A percentile compares a stretch with the other conserved stretches of the same genome.
phyloP scores from a whole-genome alignment of 2,113 vertebrate species.

The Elephas maximus region DNA sequence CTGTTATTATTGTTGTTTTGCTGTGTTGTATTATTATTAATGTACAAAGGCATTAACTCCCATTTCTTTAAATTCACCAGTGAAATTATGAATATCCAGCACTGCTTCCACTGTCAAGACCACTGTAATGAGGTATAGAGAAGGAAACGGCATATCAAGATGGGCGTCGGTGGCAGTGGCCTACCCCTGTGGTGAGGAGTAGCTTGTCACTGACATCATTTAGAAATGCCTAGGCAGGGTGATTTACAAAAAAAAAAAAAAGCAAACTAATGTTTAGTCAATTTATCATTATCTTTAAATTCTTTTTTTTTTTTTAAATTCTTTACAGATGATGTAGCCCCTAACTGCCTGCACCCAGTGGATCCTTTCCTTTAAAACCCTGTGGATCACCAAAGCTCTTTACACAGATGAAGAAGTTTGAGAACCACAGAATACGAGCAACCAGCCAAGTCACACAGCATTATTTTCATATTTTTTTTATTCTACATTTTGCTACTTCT shows the following conservation, averaged over 20 bases:
- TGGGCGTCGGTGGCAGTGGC: background rate
- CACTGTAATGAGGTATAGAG: background rate
- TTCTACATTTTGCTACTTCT: background rate
- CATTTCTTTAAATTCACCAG: conserved; percentile 22
- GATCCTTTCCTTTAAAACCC: background rate
- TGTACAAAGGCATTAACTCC: background rate
- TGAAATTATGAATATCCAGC: background rate
- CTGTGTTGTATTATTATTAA: background rate
- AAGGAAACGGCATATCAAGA: background rate
- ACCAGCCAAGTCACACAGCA: background rate
- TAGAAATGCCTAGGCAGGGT: background rate
- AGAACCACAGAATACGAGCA: background rate
- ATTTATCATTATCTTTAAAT: background rate
- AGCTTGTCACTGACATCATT: background rate
- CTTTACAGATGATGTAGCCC: background rate
- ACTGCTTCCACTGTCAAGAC: background rate
- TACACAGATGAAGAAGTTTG: background rate
- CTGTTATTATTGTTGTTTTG: background rate
- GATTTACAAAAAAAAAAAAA: background rate
- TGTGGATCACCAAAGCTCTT: background rate
- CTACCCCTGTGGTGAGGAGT: background rate
- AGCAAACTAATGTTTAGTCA: background rate
- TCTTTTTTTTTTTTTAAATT: background rate
- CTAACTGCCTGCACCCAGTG: background rate
- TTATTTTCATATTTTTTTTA: background rate